Evolutionary conservation across 2,888 invertebrate genomes (phyloP).

Genomic region (Campoletis raptor): DNA sequence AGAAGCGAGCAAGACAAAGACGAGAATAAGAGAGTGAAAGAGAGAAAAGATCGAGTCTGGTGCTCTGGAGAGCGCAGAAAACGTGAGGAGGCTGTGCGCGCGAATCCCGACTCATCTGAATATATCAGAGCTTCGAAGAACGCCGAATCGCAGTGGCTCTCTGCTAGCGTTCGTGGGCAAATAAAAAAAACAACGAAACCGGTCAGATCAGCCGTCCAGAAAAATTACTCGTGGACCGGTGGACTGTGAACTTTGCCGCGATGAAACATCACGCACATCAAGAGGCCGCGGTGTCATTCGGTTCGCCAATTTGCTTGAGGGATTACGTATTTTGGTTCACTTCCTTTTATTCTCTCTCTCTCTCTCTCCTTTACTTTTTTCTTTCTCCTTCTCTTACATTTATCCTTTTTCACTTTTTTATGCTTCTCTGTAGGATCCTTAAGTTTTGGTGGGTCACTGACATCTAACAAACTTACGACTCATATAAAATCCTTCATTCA

Average conservation of each 20-base stretch:
- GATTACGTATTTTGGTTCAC: constrained; percentile 43
- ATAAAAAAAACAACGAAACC: constrained; percentile 41
- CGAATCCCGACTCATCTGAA: constrained; percentile 75
- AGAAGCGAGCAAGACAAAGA: not conserved
- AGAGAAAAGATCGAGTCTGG: constrained; percentile 38
- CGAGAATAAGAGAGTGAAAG: constrained; percentile 8
- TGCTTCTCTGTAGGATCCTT: not conserved
- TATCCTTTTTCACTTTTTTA: not conserved
- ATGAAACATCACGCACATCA: constrained; percentile 23
- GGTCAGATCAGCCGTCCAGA: constrained; percentile 53
- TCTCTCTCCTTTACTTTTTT: constrained; percentile 2
- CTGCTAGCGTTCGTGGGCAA: constrained; percentile 1
- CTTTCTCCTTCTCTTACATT: not conserved
- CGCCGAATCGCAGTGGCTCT: constrained; percentile 72
- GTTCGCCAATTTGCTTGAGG: constrained; percentile 43
- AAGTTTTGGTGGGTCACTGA: constrained; percentile 20
- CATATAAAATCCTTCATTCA: not conserved
- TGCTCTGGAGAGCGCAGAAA: constrained; percentile 49
- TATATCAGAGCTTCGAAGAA: constrained; percentile 72
- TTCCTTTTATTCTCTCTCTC: constrained; percentile 34
- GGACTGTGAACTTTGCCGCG: constrained; percentile 51
- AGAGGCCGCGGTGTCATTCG: constrained; percentile 41
- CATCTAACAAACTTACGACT: not conserved
- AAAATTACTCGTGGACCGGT: constrained; percentile 29
- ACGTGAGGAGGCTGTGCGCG: constrained; percentile 58